Evolutionary conservation across 2,888 invertebrate species (phyloP).

Genomic region (Conchocele bisecta): DNA sequence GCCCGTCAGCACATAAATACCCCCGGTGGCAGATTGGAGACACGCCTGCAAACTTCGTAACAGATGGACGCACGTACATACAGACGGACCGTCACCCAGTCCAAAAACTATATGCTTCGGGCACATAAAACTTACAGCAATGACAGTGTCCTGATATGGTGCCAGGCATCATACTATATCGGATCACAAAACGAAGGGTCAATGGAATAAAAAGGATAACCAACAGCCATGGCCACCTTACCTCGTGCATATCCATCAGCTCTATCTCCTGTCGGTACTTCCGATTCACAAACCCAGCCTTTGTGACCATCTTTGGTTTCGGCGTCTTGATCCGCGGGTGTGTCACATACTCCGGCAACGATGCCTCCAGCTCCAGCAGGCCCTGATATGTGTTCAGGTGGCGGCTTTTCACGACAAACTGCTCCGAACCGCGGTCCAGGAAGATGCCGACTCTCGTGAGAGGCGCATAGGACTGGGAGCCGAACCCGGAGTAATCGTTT

Average conservation of each 20-base stretch:
- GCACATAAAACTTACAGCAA: too few relatives aligned
- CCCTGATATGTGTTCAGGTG: slow-evolving; percentile 81
- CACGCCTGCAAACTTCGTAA: too few relatives aligned
- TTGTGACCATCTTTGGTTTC: slow-evolving; percentile 79
- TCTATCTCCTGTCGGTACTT: slow-evolving; percentile 80
- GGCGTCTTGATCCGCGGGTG: slow-evolving; percentile 81
- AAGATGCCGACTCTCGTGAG: slow-evolving; percentile 82
- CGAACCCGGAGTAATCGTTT: slow-evolving; percentile 78
- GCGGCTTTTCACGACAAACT: slow-evolving; percentile 81
- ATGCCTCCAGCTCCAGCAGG: slow-evolving; percentile 81
- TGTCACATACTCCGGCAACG: slow-evolving; percentile 80
- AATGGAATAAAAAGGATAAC: too few relatives aligned
- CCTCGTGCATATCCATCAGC: slow-evolving; percentile 81
- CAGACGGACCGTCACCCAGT: too few relatives aligned
- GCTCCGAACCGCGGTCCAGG: slow-evolving; percentile 81
- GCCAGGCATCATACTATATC: too few relatives aligned
- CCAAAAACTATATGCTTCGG: too few relatives aligned
- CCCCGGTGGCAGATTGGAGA: too few relatives aligned
- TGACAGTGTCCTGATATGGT: too few relatives aligned
- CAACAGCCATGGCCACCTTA: too few relatives aligned
- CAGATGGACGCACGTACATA: too few relatives aligned
- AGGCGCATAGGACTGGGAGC: slow-evolving; percentile 82
- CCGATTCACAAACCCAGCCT: slow-evolving; percentile 80
- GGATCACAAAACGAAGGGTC: too few relatives aligned
- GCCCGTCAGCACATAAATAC: too few relatives aligned